Base-by-base conservation (phyloP, 53 echinoderm and acorn worm species). In the Astropecten irregularis region DNA sequence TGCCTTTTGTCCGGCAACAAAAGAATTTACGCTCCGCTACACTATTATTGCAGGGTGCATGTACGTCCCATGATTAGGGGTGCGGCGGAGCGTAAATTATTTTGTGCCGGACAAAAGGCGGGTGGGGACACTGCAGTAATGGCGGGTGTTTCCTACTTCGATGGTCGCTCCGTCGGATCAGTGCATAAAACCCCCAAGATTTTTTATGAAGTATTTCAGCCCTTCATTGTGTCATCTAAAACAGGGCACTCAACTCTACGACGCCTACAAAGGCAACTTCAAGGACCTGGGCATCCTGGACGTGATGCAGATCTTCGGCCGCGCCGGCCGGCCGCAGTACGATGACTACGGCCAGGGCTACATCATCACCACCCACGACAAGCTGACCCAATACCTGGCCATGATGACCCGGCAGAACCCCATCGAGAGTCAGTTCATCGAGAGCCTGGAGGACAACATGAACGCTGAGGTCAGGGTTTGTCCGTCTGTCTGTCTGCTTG, bases 401-500 rank as follows among this genome's bases (percentile, higher is more conserved):
- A 83, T 96, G 51, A 93, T 96, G 89, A 96, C 93, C 2, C 77
- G 96, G 44, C 96, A 96, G 93, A 93, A 93, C 56, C 89, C 96
- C 39, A 96, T 96, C 0, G 96, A 96, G 86, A 96, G 96, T 35
- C 96, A 96, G 91, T 96, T 96, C 74, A 91, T 87, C 37, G 82
- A 66, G 40, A 91, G 81, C 31, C 67, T 96, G 32, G 93, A 89
- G 14, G 96, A 96, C 76, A 96, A 96, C 36, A 85, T 96, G 27
- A 96, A 96, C 85, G 96, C 96, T 28, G 96, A 96, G 96, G 96
- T 95, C 51, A n/a, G n/a, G n/a, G n/a, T n/a, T n/a, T n/a, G n/a
- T n/a, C n/a, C n/a, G n/a, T n/a, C n/a, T n/a, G n/a, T n/a, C n/a
- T n/a, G n/a, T n/a, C n/a, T n/a, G n/a, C n/a, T n/a, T n/a, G n/a